Evolutionary conservation across 2,888 invertebrate species (phyloP), one percentile per base, ranked within the genome.

Genomic region (Ecliptopera silaceata): DNA sequence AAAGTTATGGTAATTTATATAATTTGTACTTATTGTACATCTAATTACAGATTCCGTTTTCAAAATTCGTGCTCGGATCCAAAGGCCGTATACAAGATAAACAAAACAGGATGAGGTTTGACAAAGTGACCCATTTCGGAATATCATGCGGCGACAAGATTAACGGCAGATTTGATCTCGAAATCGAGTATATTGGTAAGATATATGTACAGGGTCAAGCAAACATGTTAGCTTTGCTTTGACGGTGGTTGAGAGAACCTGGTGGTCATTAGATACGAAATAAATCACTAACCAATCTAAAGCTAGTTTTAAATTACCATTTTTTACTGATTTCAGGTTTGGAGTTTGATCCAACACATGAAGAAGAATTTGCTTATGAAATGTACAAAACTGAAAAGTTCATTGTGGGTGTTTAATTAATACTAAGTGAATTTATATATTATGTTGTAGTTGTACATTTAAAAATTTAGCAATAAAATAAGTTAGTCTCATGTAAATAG

Each of bases 291-390:
- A 22, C 22, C 1, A 5, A 22, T 6, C 22, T 5, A 22, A 5
- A 22, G 4, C 22, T 6, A 43, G 11, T 49, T 51, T 15, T 36
- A 36, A 1, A 6, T 8, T 17, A 6, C 1, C 15, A 26, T 20
- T 26, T 15, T 43, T 29, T n/a, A n/a, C 12, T 62, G 64, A 45
- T 89, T 88, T 49, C 78, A 92, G 92, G 97, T 11, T 78, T 98
- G 36, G 95, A 96, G 77, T 93, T 89, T 76, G 98, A 99, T 90
- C 94, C 94, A 0, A 93, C 92, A 53, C 95, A 97, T 71, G 91
- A 84, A 0, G 98, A 99, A 91, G 94, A 95, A 64, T 96, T 95
- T 86, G 98, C 98, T 0, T 99, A 99, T 86, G 99, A 99, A 93
- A 94, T 95, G 94, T 99, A 98, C 82, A 93, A 93, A 89, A 92